Evolutionary conservation across 2,888 invertebrate genomes (phyloP), one percentile per base, ranked within the genome.

Genomic region (Thereva unica): DNA sequence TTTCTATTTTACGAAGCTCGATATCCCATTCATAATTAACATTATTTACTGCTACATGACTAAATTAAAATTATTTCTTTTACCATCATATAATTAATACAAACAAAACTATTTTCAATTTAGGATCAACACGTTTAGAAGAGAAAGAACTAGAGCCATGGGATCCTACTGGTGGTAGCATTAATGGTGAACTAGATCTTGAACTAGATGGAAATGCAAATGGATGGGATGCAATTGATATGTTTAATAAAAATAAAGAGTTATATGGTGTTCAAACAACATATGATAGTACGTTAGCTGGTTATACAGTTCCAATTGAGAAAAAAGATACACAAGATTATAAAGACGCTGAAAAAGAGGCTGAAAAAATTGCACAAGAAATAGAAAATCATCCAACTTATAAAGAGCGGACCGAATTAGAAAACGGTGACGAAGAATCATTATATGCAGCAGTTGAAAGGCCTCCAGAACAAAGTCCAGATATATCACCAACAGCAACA

Each of bases 151-250:
- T 97, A 70, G 93, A 95, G 80, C 95, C 95, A 10, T 96, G 96
- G 96, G 93, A 93, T 77, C 84, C 84, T 9, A 84, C 86, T 52
- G 83, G 80, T 9, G 83, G 85, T 75, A 68, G 83, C 73, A 80
- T 82, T 70, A 80, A 84, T 75, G 78, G 85, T 37, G 84, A 86
- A 38, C 84, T 87, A 67, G 87, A 87, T 53, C 82, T 86, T 71
- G 91, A 91, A 73, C 80, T 92, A 67, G 91, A 91, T 76, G 85
- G 87, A 73, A 86, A 87, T 72, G 86, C 89, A 81, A 95, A 95
- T 84, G 97, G 97, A 68, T 98, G 98, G 97, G 94, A 96, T 83
- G 91, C 92, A 2, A 89, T 91, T 80, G 97, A 97, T 73, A 98
- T 98, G 97, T 98, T 98, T 82, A 86, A 90, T 71, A 93, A 90